Evolutionary conservation across 2,888 invertebrate genomes (phyloP).

Genomic region (Synergus laeviventris): DNA sequence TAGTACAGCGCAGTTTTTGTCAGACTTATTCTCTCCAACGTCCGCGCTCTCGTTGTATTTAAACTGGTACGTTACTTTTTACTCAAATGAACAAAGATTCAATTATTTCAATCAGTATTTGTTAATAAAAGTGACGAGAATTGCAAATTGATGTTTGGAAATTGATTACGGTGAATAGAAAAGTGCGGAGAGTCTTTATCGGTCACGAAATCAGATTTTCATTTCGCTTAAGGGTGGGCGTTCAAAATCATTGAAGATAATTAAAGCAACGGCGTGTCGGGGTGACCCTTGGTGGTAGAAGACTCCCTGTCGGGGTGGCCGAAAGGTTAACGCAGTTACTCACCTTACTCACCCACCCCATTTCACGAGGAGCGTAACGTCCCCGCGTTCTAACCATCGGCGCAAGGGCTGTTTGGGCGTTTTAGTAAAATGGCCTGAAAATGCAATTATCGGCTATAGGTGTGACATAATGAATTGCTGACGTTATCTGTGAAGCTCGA

Average conservation of each 20-base stretch:
- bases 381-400: conserved; percentile 61
- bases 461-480: conserved; percentile 73
- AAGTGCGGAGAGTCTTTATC: conserved; percentile 47
- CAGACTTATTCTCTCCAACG: not conserved
- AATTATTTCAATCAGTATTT: not conserved
- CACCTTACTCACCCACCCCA: conserved; percentile 58
- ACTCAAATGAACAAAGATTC: too few relatives aligned
- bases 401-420: conserved; percentile 63
- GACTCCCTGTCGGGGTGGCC: conserved; percentile 61
- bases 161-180: conserved; percentile 40
- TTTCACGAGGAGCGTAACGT: conserved; percentile 62
- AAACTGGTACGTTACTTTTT: not conserved
- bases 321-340: conserved; percentile 75
- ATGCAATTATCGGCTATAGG: conserved; percentile 75
- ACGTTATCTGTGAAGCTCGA: conserved; percentile 64
- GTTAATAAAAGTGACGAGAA: not conserved
- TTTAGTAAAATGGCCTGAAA: conserved; percentile 74
- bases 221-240: conserved; percentile 71
- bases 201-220: conserved; percentile 68
- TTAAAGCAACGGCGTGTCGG: conserved; percentile 69
- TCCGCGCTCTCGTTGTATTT: not conserved
- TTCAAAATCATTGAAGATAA: conserved; percentile 74
- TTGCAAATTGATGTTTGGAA: not conserved
- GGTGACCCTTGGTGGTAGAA: conserved; percentile 51
- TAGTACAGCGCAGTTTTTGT: not conserved